Conservation (phyloP, 2,888 invertebrate species). For the Elaeidobius kamerunicus region DNA sequence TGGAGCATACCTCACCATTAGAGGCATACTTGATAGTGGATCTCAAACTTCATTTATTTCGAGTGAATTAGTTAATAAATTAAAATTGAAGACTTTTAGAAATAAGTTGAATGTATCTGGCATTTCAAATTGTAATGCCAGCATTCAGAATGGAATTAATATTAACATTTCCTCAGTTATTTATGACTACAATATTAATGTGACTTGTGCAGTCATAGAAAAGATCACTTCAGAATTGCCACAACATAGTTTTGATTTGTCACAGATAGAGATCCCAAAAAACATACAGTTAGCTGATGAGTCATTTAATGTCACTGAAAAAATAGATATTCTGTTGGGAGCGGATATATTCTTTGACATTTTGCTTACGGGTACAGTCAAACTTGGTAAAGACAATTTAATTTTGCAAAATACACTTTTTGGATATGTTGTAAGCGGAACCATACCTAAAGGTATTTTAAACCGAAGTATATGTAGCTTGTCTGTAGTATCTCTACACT, state of each 20-base stretch:
- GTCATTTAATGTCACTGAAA: neutral
- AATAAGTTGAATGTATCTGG: neutral
- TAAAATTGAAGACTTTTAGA: neutral
- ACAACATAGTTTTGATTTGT: neutral
- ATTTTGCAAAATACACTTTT: constrained; percentile 13
- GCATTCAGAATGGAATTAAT: neutral
- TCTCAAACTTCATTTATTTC: neutral
- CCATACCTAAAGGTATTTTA: too few relatives aligned
- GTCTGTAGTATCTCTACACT: too few relatives aligned
- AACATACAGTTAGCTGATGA: constrained; percentile 6
- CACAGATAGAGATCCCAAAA: neutral
- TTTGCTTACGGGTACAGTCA: neutral
- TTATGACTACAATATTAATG: neutral
- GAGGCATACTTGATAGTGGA: neutral
- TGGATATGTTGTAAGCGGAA: constrained; percentile 11
- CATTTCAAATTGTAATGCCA: neutral
- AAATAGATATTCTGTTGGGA: constrained; percentile 7
- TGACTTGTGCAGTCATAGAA: neutral
- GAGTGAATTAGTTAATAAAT: neutral
- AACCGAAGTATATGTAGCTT: too few relatives aligned
- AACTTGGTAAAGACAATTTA: neutral
- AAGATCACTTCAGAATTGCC: neutral
- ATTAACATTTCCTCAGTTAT: neutral
- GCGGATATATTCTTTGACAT: neutral
- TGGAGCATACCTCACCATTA: neutral